Conservation (phyloP, 2,113 vertebrate genomes). For the Thalassoma bifasciatum region DNA sequence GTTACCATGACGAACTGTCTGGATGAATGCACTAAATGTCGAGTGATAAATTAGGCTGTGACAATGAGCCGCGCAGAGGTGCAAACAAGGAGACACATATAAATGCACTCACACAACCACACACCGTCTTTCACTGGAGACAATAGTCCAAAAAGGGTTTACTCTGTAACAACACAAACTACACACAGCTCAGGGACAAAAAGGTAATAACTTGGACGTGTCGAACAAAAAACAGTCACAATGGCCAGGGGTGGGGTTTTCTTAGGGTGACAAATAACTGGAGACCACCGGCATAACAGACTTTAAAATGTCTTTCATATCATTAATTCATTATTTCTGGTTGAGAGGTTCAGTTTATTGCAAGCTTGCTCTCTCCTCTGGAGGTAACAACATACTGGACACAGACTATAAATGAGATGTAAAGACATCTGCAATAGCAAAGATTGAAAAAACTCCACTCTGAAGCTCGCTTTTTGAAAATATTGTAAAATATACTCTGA, state of each 20-base stretch:
- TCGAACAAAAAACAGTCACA: conserved; percentile 15
- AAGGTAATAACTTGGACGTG: conserved; percentile 20
- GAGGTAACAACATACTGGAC: neutral
- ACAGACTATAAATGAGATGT: neutral
- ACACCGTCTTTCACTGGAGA: conserved; percentile 41
- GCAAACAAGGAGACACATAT: conserved; percentile 40
- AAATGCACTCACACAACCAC: conserved; percentile 32
- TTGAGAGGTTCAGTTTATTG: conserved; percentile 2
- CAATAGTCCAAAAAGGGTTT: conserved; percentile 32
- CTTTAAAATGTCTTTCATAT: conserved; percentile 11
- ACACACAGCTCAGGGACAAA: conserved; percentile 47
- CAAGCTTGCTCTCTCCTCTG: neutral
- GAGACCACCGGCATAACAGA: conserved; percentile 7
- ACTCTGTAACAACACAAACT: conserved; percentile 58
- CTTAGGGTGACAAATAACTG: conserved; percentile 28
- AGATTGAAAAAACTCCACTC: too few species aligned
- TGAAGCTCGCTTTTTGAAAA: too few species aligned
- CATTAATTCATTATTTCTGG: neutral
- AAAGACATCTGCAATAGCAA: too few species aligned
- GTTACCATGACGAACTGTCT: conserved; percentile 69
- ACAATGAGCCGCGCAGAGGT: conserved; percentile 56
- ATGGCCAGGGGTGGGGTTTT: conserved; percentile 23
- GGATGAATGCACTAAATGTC: conserved; percentile 50
- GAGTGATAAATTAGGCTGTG: conserved; percentile 55
- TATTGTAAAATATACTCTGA: too few species aligned